Evolutionary conservation across 92 coral and sea anemone genomes (phyloP), one percentile per base, ranked within the genome.

Genomic region (Palythoa caribaeorum): DNA sequence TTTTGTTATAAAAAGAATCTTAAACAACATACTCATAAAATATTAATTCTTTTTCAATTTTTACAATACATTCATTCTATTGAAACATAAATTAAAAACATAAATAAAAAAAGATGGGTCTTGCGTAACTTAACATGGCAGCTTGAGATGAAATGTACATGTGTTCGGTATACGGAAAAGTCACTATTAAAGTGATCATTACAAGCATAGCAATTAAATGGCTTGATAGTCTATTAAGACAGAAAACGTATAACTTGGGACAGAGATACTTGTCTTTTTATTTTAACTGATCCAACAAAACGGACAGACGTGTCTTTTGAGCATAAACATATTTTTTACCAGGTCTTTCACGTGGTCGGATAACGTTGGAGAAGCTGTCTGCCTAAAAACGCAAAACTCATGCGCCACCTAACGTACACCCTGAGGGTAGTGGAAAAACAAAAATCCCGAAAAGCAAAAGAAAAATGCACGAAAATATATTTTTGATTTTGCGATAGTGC

Each of bases 271-370:
- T n/a, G 21, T n/a, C 17, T 13, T 62, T 13, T 62, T 62, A 13
- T 62, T 62, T 62, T 62, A 62, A 62, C 69, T 62, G 69, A 13
- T 62, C 21, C 69, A 62, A 62, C 69, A n/a, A 62, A 62, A 62
- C 69, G 69, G 69, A 62, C 69, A 62, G 69, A 62, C 69, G 55
- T 62, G 69, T 62, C 69, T 62, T 62, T 13, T 62, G n/a, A 62
- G 69, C 69, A 62, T 62, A 62, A 62, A 62, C 69, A 62, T 62
- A 13, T n/a, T 62, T 62, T 62, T 62, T 62, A 62, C 69, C 69
- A 62, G 69, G 69, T 62, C 69, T 62, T 62, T 13, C 69, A 62
- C 69, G 69, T 62, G 21, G 69, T 62, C 69, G 1, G 69, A 62
- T 62, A 62, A 13, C 21, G 17, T 62, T 62, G 69, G 69, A 62